Conservation (phyloP, 1,140 invertebrate genomes). For the Lamellibrachia luymesi region DNA sequence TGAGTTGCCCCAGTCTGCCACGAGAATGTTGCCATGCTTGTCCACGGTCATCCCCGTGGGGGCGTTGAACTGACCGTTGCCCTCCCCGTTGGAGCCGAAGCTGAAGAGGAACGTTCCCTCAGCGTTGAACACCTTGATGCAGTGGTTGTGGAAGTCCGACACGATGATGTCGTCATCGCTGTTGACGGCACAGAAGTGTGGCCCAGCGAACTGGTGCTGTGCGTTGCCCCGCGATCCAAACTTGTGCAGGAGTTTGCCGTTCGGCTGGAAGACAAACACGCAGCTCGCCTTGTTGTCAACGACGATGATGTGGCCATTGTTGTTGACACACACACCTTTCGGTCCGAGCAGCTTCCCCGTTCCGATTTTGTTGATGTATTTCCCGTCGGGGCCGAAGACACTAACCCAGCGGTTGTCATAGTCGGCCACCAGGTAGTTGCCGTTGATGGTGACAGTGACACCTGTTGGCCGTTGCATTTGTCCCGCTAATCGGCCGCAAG, state of each 20-base stretch:
- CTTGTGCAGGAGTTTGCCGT: constrained; percentile 57
- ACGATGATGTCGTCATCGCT: constrained; percentile 60
- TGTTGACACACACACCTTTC: constrained; percentile 62
- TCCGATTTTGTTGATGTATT: constrained; percentile 62
- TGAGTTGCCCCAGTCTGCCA: constrained; percentile 65
- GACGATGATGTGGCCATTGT: constrained; percentile 62
- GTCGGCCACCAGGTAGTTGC: constrained; percentile 64
- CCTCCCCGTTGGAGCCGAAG: constrained; percentile 59
- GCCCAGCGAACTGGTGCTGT: constrained; percentile 63
- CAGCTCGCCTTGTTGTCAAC: constrained; percentile 65
- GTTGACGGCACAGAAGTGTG: constrained; percentile 64
- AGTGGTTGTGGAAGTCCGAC: constrained; percentile 66
- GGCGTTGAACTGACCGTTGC: constrained; percentile 65
- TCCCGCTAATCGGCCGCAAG: constrained; percentile 59
- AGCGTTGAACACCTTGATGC: constrained; percentile 58
- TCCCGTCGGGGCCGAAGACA: constrained; percentile 62
- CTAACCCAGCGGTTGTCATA: constrained; percentile 66
- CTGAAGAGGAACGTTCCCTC: constrained; percentile 52
- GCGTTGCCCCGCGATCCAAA: constrained; percentile 55
- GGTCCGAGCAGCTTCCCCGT: constrained; percentile 63
- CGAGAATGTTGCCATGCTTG: constrained; percentile 61
- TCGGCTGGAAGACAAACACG: constrained; percentile 62
- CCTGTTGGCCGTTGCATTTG: constrained; percentile 64
- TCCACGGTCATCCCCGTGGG: constrained; percentile 64
- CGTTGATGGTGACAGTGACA: constrained; percentile 59